These are phyloP conservation scores for Furcifer pardalis DNA, from an alignment of 2,797 vertebrate genomes.

Conservation along the genomic window DNA sequence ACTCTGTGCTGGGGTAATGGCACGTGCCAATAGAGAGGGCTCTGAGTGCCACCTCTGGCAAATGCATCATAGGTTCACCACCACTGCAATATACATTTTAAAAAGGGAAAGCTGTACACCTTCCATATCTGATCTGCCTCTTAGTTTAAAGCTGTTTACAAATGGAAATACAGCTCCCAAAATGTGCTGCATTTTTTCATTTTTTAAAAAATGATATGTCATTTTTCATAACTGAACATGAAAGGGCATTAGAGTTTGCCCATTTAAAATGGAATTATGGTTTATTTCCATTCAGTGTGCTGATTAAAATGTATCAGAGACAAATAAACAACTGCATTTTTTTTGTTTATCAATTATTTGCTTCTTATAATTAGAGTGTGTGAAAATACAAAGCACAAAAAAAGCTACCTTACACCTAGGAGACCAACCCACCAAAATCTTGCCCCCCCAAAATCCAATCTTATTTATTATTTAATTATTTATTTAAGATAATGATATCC, in stretches of 20 bases:
- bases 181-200: fast-evolving
- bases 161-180: constrained; percentile 2
- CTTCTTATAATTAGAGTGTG: constrained; percentile 7
- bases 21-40: too few species aligned
- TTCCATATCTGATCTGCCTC: neutral
- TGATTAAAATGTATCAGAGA: constrained; percentile 25
- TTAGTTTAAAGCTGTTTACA: neutral
- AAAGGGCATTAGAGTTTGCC: constrained; percentile 20
- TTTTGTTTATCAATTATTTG: constrained; percentile 28
- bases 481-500: too few species aligned
- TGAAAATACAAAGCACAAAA: neutral
- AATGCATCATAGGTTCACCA: too few species aligned
- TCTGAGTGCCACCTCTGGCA: too few species aligned
- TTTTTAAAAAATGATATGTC: neutral
- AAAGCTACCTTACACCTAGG: too few species aligned
- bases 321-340: constrained; percentile 11
- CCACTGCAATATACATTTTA: too few species aligned
- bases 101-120: neutral
- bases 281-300: neutral
- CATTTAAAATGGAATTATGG: constrained; percentile 16
- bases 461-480: too few species aligned
- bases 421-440: too few species aligned
- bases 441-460: too few species aligned
- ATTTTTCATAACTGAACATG: constrained; percentile 13
- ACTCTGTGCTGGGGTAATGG: too few species aligned